A percentile compares a stretch with the other conserved stretches of the same genome.
Conservation (phyloP, 2,113 vertebrate species). For the Erpornis zantholeuca region DNA sequence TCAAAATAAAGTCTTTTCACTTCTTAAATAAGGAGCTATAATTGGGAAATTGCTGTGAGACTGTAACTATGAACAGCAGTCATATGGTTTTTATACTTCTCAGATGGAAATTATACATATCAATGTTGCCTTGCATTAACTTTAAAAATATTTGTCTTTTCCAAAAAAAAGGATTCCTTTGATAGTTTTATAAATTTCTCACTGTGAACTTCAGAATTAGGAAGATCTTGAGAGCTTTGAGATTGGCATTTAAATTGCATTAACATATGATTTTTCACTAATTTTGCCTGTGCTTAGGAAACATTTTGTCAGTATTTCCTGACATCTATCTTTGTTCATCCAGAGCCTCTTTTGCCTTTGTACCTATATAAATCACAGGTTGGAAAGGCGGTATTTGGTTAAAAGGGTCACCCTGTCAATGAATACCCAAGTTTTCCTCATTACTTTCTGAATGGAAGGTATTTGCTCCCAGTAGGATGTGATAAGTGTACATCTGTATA, state of each 20-base stretch:
- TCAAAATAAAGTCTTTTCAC: conserved; percentile 37
- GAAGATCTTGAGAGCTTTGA: not conserved
- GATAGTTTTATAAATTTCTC: conserved; percentile 40
- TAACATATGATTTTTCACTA: not conserved
- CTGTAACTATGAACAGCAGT: conserved; percentile 21
- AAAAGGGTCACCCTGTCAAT: not conserved
- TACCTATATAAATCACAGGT: not conserved
- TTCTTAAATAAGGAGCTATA: conserved; percentile 42
- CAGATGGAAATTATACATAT: conserved; percentile 49
- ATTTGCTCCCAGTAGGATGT: not conserved
- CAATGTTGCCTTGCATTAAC: conserved; percentile 34
- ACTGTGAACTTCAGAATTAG: not conserved
- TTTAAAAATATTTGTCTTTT: conserved; percentile 53
- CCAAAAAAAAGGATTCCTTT: conserved; percentile 27
- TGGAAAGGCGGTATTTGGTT: not conserved
- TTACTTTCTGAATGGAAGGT: not conserved
- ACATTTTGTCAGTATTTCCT: not conserved
- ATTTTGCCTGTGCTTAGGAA: not conserved
- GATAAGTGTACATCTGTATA: not conserved
- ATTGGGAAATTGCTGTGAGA: conserved; percentile 46
- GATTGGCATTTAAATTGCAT: not conserved
- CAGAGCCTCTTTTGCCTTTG: not conserved
- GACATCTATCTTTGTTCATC: not conserved
- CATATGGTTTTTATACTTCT: conserved; percentile 51
- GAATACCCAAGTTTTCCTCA: not conserved